Evolutionary conservation across 2,888 invertebrate species (phyloP).

Genomic region (Drosophila meridionalis): DNA sequence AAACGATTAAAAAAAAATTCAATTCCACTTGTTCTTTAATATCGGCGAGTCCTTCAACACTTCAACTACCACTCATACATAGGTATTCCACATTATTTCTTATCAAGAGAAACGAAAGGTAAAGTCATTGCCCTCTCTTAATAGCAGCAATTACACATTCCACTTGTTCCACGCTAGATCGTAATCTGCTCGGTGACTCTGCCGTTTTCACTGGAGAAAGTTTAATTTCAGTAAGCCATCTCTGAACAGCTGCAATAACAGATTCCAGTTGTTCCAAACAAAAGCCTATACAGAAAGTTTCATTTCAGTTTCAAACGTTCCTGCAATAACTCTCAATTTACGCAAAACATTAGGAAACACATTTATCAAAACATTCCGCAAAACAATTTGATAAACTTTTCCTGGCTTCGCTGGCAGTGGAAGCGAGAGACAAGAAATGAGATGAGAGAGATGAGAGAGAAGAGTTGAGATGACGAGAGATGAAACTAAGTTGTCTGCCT

Average conservation of each 20-base stretch:
- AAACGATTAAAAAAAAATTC: background rate
- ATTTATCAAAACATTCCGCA: slow-evolving; percentile 12
- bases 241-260: background rate
- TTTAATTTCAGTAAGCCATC: background rate
- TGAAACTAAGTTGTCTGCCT: slow-evolving; percentile 16
- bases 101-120: background rate
- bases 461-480: background rate
- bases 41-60: background rate
- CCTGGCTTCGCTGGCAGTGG: slow-evolving; percentile 3
- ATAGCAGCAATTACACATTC: background rate
- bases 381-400: slow-evolving; percentile 12
- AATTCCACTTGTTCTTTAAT: background rate
- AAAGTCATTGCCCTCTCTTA: background rate
- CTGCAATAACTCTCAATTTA: slow-evolving; percentile 1
- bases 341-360: slow-evolving; percentile 1
- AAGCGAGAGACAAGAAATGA: background rate
- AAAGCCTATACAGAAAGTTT: background rate
- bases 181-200: background rate
- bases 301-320: background rate
- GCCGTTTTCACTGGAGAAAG: background rate
- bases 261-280: background rate
- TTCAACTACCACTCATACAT: background rate
- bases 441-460: background rate
- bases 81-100: background rate
- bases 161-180: background rate